These are phyloP conservation scores for Asbolus verrucosus DNA, from an alignment of 1,140 invertebrate species.

Conservation along the genomic window DNA sequence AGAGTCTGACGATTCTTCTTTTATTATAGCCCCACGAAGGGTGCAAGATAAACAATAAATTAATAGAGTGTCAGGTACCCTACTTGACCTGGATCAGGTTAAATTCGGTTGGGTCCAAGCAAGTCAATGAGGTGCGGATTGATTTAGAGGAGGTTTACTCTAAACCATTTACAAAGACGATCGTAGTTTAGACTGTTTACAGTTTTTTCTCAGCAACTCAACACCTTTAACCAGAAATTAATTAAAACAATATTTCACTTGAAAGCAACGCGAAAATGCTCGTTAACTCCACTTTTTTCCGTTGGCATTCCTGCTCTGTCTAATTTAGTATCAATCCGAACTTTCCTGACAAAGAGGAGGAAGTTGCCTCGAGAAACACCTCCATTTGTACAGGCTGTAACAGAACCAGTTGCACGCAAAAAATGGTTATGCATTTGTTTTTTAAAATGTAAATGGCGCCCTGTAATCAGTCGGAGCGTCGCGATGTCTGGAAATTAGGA, in stretches of 20 bases:
- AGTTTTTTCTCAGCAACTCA: conserved; percentile 11
- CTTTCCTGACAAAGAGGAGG: no score
- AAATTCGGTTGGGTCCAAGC: conserved; percentile 28
- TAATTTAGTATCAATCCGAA: no score
- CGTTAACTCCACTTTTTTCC: neutral
- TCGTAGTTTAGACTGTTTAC: conserved; percentile 18
- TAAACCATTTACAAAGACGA: conserved; percentile 30
- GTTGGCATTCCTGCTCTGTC: no score
- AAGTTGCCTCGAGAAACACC: no score
- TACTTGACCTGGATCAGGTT: conserved; percentile 40
- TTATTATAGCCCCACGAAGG: conserved; percentile 29
- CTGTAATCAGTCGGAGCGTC: no score
- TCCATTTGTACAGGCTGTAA: no score
- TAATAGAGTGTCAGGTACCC: conserved; percentile 36
- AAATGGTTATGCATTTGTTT: no score
- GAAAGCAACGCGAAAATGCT: neutral
- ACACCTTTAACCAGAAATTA: conserved; percentile 6
- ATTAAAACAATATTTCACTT: conserved; percentile 9
- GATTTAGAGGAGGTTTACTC: conserved; percentile 38
- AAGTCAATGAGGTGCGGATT: conserved; percentile 45
- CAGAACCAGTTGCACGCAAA: no score
- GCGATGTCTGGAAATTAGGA: no score
- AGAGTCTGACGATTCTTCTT: neutral
- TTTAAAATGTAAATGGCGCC: no score
- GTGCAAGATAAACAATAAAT: conserved; percentile 40